Percentiles rank a stretch among this genome's conserved stretches.
Conservation (phyloP, 1,140 invertebrate species). For the Araneus ventricosus region DNA sequence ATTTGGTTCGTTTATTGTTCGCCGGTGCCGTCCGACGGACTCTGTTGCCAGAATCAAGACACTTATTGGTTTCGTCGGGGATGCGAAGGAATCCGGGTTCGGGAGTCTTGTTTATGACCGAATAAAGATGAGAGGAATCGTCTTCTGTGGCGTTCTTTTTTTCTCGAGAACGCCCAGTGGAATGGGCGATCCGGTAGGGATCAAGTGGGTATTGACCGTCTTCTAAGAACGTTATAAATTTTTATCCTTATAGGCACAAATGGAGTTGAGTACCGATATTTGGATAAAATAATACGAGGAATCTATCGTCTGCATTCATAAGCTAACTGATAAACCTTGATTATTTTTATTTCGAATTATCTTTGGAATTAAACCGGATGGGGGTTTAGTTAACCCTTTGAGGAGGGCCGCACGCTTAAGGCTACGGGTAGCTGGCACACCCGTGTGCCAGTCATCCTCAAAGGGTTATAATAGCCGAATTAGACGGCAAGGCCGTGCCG, state of each 20-base stretch:
- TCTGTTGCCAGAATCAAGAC: slow-evolving; percentile 5
- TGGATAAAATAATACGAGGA: no score
- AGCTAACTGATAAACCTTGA: no score
- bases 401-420: no score
- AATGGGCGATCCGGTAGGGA: neutral
- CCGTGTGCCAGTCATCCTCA: no score
- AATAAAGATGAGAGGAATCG: neutral
- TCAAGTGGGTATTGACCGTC: neutral
- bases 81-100: neutral
- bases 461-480: no score
- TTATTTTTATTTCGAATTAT: no score
- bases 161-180: neutral
- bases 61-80: neutral
- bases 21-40: neutral
- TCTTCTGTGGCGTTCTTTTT: neutral
- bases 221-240: neutral
- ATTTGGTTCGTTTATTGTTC: neutral
- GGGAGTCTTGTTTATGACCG: slow-evolving; percentile 10
- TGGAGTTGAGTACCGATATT: no score
- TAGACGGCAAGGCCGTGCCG: no score
- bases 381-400: no score
- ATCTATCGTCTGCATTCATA: no score
- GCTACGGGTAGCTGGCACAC: no score
- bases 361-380: no score
- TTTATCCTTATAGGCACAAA: neutral